A percentile compares a stretch with the other conserved stretches of the same genome.
Conservation (phyloP, 2,113 vertebrate genomes). For the Aviceda subcristata region DNA sequence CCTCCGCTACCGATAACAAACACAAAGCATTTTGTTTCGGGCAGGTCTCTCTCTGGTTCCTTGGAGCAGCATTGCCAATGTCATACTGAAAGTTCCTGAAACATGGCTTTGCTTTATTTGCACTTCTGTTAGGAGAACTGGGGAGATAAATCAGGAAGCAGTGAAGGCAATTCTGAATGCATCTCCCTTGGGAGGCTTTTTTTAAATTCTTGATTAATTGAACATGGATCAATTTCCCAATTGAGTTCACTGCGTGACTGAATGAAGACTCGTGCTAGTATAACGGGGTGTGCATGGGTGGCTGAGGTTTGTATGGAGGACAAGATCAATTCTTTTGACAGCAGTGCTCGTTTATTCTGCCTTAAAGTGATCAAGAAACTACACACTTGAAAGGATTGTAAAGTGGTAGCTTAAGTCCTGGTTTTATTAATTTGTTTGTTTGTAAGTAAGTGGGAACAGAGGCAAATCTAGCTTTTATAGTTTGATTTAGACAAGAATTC, state of each 20-base stretch:
- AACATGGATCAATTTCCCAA: slow-evolving; percentile 8
- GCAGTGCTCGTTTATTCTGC: not conserved
- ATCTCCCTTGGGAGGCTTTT: not conserved
- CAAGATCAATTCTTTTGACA: not conserved
- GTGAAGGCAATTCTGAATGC: not conserved
- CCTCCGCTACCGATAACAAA: not conserved
- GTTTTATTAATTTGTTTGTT: not conserved
- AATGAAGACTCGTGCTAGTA: not conserved
- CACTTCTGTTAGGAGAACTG: not conserved
- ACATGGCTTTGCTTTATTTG: not conserved
- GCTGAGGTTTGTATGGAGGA: not conserved
- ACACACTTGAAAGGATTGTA: not conserved
- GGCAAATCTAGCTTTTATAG: not conserved
- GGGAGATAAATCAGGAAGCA: not conserved
- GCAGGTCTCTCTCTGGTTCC: not conserved
- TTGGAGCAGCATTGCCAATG: not conserved
- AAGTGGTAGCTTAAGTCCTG: not conserved
- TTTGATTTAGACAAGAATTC: not conserved
- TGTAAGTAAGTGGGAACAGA: not conserved
- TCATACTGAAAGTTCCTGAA: not conserved
- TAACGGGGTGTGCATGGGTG: not conserved
- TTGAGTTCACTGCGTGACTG: not conserved
- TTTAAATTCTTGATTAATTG: not conserved
- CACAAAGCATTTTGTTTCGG: not conserved
- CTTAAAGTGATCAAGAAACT: not conserved